A percentile compares a stretch with the other conserved stretches of the same genome.
These are phyloP conservation scores for Prunella himalayana DNA, from an alignment of 2,113 vertebrate genomes.

Conservation along the genomic window DNA sequence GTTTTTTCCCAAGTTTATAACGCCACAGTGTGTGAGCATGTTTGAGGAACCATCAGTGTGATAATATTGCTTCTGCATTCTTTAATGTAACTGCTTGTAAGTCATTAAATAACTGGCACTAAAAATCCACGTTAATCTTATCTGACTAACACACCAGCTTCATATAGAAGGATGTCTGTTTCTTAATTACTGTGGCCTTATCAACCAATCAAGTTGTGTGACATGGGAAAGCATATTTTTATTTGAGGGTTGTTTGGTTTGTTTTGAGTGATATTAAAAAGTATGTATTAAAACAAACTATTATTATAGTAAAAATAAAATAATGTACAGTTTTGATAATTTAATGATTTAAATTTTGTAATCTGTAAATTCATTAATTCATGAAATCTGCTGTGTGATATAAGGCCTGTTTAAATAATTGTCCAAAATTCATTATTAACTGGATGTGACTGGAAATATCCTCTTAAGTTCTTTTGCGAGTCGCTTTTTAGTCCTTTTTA, in stretches of 20 bases:
- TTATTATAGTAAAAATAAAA: not conserved
- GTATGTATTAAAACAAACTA: not conserved
- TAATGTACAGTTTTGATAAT: not conserved
- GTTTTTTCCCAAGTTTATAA: not conserved
- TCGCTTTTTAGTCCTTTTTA: not conserved
- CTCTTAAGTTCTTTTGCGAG: not conserved
- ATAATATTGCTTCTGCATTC: not conserved
- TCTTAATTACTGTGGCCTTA: not conserved
- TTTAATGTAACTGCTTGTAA: not conserved
- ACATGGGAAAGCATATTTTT: not conserved
- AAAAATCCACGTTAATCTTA: not conserved
- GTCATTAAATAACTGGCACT: not conserved
- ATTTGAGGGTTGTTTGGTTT: not conserved
- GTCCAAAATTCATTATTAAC: not conserved
- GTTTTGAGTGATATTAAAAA: not conserved
- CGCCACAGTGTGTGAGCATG: not conserved
- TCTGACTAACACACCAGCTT: not conserved
- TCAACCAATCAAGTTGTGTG: not conserved
- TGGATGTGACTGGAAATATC: not conserved
- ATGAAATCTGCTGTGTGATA: not conserved
- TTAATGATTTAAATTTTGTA: not conserved
- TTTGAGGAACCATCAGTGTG: not conserved
- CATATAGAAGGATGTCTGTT: not conserved
- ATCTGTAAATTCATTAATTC: not conserved
- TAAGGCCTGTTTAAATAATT: not conserved